Conservation (phyloP, 2,888 invertebrate species). For the Sphaerophoria rueppellii region DNA sequence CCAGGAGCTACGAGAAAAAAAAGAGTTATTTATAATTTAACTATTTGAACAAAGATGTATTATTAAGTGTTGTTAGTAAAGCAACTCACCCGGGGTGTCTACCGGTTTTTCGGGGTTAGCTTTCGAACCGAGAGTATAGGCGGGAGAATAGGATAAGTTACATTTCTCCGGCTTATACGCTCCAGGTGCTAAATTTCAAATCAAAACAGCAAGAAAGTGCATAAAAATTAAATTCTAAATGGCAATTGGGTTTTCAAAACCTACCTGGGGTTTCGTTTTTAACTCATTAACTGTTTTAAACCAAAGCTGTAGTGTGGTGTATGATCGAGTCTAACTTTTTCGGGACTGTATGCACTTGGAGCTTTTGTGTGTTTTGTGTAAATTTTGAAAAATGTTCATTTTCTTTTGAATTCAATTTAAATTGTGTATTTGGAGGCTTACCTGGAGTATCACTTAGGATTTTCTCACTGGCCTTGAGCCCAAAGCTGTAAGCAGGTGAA, state of each 20-base stretch:
- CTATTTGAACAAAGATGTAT: neutral
- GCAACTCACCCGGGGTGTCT: slow-evolving; percentile 81
- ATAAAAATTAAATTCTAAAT: slow-evolving; percentile 34
- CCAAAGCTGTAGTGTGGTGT: slow-evolving; percentile 86
- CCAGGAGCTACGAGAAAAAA: slow-evolving; percentile 83
- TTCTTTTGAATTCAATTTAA: slow-evolving; percentile 28
- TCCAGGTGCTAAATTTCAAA: slow-evolving; percentile 82
- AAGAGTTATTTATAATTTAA: neutral
- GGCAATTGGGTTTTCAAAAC: slow-evolving; percentile 47
- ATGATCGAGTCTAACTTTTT: slow-evolving; percentile 84
- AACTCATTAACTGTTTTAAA: slow-evolving; percentile 82
- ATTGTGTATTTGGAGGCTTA: slow-evolving; percentile 36
- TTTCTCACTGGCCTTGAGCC: slow-evolving; percentile 84
- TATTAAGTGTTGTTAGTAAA: slow-evolving; percentile 26
- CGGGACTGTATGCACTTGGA: slow-evolving; percentile 86
- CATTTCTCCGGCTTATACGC: slow-evolving; percentile 84
- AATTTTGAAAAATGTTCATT: slow-evolving; percentile 38
- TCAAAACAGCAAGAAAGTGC: slow-evolving; percentile 25
- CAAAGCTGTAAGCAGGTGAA: slow-evolving; percentile 86
- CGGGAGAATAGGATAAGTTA: slow-evolving; percentile 85
- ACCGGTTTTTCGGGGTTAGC: slow-evolving; percentile 84
- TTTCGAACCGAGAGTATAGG: slow-evolving; percentile 89
- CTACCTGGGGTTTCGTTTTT: slow-evolving; percentile 63
- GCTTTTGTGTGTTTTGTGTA: slow-evolving; percentile 76
- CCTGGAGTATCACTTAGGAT: slow-evolving; percentile 83